Percentiles rank a stretch among this genome's conserved stretches.
Evolutionary conservation across 2,888 invertebrate genomes (phyloP).

Genomic region (Strigamia crassipes): DNA sequence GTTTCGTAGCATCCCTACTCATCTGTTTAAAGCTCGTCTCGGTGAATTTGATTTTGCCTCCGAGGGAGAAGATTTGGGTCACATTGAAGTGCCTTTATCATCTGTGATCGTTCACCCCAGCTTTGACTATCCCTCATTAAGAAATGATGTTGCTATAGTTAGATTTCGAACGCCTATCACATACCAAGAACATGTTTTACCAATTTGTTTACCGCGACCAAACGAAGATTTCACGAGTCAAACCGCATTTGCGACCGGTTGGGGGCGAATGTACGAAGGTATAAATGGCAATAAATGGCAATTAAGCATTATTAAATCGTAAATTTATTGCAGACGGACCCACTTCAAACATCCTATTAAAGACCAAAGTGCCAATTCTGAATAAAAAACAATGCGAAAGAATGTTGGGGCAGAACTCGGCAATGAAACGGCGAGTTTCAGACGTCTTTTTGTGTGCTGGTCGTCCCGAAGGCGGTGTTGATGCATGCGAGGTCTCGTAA

Average conservation of each 20-base stretch:
- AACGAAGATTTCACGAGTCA: slow-evolving; percentile 88
- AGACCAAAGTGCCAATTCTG: slow-evolving; percentile 90
- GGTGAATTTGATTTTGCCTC: slow-evolving; percentile 47
- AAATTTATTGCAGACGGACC: slow-evolving; percentile 60
- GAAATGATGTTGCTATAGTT: slow-evolving; percentile 47
- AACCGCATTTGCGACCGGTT: slow-evolving; percentile 89
- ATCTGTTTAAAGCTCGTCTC: slow-evolving; percentile 45
- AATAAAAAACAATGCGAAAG: slow-evolving; percentile 76
- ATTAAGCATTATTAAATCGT: slow-evolving; percentile 49
- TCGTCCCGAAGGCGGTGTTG: slow-evolving; percentile 87
- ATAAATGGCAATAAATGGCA: slow-evolving; percentile 50
- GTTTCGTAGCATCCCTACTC: slow-evolving; percentile 46
- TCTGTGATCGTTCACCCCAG: slow-evolving; percentile 48
- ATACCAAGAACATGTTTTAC: slow-evolving; percentile 68
- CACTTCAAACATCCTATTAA: slow-evolving; percentile 81
- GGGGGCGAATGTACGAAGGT: slow-evolving; percentile 81
- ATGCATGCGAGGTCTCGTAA: slow-evolving; percentile 81
- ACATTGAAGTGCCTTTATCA: slow-evolving; percentile 31
- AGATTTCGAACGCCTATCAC: slow-evolving; percentile 68
- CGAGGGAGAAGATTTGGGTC: slow-evolving; percentile 27
- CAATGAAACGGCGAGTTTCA: slow-evolving; percentile 56
- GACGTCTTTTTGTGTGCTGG: slow-evolving; percentile 89
- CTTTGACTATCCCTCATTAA: slow-evolving; percentile 47
- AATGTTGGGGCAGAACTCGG: slow-evolving; percentile 65
- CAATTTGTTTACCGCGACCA: slow-evolving; percentile 87